These are phyloP conservation scores for Eulemur albifrons DNA, from an alignment of 2,797 vertebrate species.

Conservation along the genomic window DNA sequence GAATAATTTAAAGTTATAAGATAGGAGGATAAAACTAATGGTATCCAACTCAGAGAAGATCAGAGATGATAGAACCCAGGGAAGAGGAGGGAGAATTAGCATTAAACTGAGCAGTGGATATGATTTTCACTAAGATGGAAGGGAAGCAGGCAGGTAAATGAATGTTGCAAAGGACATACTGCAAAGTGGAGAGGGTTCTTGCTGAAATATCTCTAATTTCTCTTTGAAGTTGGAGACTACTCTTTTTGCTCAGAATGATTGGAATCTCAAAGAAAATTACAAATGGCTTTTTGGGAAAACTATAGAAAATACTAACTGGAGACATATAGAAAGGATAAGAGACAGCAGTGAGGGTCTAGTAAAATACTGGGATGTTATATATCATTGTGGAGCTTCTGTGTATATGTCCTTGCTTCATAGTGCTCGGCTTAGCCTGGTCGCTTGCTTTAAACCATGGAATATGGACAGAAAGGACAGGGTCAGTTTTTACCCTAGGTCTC, in stretches of 20 bases:
- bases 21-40: neutral
- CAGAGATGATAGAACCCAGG: neutral
- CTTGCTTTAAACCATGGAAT: neutral
- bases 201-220: neutral
- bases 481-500: neutral
- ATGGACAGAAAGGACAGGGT: neutral
- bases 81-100: neutral
- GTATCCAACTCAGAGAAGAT: neutral
- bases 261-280: neutral
- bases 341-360: too few species aligned
- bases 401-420: neutral
- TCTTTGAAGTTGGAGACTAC: neutral
- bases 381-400: too few species aligned
- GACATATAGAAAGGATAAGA: neutral
- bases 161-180: neutral
- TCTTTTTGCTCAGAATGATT: neutral
- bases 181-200: neutral
- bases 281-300: neutral
- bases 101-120: neutral
- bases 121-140: neutral
- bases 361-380: neutral
- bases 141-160: neutral
- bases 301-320: neutral
- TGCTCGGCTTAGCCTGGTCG: neutral
- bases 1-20: neutral